Base-by-base conservation (phyloP, 2,113 vertebrate species). In the Tragelaphus imberbis region DNA sequence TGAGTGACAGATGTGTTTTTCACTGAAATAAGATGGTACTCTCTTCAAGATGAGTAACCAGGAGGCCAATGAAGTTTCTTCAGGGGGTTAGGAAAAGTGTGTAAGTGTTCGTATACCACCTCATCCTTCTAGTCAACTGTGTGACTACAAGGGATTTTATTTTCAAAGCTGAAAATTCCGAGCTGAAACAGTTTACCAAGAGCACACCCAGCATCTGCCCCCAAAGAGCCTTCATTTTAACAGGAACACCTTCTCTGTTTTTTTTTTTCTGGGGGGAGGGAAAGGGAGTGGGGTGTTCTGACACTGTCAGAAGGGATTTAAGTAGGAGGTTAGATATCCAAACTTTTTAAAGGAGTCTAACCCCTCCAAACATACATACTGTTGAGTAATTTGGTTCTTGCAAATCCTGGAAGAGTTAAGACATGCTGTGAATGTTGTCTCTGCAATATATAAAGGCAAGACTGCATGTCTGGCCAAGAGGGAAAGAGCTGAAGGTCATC, bases 1-100 rank as follows among this genome's bases (percentile, higher is more conserved):
- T 98, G 97, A 51, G 89, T 96, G 4, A 98, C 80, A 95, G 97
- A 97, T 97, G 98, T 96, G 93, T 97, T 98, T 98, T 98, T 98
- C 98, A 96, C 95, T 98, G 97, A 98, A 97, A 98, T 95, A 98
- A 40, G 68, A 95, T 84, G 94, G 88, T 97, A 97, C 97, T 98
- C 97, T 98, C 94, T 98, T 98, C 98, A 98, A 98, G 98, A 98
- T 91, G 97, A 98, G 97, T 96, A 98, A 98, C 94, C 98, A 98
- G 98, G 97, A 90, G 98, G 98, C 97, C 97, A 95, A 97, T 98
- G 98, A 99, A 98, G 98, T 98, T 99, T 99, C 98, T 98, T 98
- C 98, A 97, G 95, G 75, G 92, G 90, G 92, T 51, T 84, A 98
- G 96, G 97, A 98, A 97, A 98, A 98, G 95, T 97, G 98, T 82